Percentiles rank a stretch among this genome's conserved stretches.
phyloP scores from a whole-genome alignment of 2,113 vertebrate species.

The Apaloderma vittatum region DNA sequence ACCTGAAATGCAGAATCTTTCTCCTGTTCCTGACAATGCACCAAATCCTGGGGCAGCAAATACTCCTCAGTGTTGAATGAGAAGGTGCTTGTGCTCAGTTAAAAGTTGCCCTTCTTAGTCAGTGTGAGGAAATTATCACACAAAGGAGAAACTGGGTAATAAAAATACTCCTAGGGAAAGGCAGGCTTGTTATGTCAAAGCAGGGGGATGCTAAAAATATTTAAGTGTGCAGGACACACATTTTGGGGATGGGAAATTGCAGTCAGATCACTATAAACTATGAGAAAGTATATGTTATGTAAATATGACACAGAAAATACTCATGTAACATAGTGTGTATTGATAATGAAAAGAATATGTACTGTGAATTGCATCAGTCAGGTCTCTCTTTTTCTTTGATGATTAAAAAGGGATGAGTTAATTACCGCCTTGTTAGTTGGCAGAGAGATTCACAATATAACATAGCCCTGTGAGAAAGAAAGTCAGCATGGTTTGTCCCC shows the following conservation, averaged over 20 bases:
- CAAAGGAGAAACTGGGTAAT: background rate
- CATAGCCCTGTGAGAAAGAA: background rate
- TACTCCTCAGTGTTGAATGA: background rate
- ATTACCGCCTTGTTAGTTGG: background rate
- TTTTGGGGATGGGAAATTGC: background rate
- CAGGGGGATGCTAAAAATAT: background rate
- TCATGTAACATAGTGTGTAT: background rate
- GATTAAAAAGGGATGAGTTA: background rate
- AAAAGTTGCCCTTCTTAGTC: background rate
- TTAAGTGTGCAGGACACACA: background rate
- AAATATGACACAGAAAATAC: background rate
- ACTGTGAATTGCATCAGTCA: background rate
- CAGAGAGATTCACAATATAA: background rate
- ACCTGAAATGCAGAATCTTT: background rate
- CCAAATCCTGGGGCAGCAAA: background rate
- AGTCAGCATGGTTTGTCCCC: background rate
- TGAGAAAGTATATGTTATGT: background rate
- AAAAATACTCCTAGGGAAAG: background rate
- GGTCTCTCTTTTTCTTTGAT: background rate
- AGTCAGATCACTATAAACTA: background rate
- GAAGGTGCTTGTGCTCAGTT: background rate
- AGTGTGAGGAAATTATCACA: background rate
- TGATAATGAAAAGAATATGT: slow-evolving; percentile 18
- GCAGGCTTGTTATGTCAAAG: background rate
- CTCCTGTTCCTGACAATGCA: background rate